phyloP scores from a whole-genome alignment of 2,888 invertebrate species.

The Alentia gelatinosa region DNA sequence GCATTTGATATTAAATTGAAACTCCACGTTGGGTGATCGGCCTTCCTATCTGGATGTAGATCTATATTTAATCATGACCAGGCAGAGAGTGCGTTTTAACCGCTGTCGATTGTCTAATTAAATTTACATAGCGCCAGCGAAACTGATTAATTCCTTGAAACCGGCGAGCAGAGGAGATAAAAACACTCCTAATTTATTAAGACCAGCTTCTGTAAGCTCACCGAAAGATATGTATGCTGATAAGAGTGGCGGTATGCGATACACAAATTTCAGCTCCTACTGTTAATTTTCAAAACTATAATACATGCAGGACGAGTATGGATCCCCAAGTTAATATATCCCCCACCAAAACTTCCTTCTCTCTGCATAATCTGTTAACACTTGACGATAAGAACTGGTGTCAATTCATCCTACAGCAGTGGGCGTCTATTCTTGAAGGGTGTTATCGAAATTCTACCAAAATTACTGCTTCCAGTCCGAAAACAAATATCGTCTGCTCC shows the following conservation, averaged over 20 bases:
- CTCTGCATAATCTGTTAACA: too few species aligned
- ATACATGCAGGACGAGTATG: too few species aligned
- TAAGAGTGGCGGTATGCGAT: neutral
- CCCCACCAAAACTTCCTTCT: too few species aligned
- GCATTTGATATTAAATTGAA: constrained; percentile 50
- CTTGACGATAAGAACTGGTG: too few species aligned
- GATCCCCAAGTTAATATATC: too few species aligned
- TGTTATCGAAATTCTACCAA: neutral
- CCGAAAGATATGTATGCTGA: neutral
- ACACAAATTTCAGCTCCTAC: too few species aligned
- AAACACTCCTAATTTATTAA: neutral
- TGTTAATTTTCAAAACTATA: too few species aligned
- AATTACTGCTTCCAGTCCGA: neutral
- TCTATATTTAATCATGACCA: constrained; percentile 51
- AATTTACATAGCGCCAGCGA: constrained; percentile 32
- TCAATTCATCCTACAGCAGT: too few species aligned
- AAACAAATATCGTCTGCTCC: neutral
- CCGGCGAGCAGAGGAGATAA: neutral
- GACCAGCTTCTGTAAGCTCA: neutral
- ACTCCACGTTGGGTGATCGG: neutral
- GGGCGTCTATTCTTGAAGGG: too few species aligned
- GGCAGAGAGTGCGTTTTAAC: constrained; percentile 3
- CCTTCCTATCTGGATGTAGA: neutral
- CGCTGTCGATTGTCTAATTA: constrained; percentile 48
- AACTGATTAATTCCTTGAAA: constrained; percentile 12